phyloP scores from a whole-genome alignment of 2,797 vertebrate species.

The Sebastes diploproa region DNA sequence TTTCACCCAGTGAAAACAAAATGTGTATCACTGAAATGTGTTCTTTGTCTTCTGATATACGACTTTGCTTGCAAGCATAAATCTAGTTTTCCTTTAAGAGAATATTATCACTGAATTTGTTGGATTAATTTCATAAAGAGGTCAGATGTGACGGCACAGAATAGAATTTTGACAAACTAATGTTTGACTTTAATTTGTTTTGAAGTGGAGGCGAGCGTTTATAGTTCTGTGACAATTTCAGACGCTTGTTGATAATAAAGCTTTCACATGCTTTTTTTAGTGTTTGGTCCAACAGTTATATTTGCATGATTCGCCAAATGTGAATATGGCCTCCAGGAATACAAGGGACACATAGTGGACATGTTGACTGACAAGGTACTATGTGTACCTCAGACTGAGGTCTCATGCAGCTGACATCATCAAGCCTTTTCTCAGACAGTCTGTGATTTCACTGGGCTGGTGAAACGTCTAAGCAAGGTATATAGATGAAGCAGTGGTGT shows the following conservation, averaged over 20 bases:
- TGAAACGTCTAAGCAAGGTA: constrained; percentile 1
- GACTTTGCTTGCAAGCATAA: background rate
- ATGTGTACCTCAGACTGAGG: background rate
- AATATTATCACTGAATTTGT: background rate
- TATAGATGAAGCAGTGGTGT: background rate
- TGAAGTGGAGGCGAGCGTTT: background rate
- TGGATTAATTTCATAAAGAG: background rate
- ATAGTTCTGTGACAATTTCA: background rate
- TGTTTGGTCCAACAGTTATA: background rate
- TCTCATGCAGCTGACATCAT: background rate
- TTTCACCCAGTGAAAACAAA: background rate
- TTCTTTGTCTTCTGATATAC: background rate
- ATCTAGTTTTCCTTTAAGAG: background rate
- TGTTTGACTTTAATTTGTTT: background rate
- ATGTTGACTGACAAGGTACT: background rate
- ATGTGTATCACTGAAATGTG: background rate
- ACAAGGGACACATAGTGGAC: background rate
- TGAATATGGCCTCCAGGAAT: background rate
- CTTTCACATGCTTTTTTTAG: background rate
- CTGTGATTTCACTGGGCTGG: constrained; percentile 5
- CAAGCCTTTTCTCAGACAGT: background rate
- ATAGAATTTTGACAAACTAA: background rate
- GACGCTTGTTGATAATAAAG: background rate
- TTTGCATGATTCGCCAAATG: background rate
- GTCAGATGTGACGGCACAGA: background rate